Percentiles rank a stretch among this genome's conserved stretches.
These are phyloP conservation scores for Oreochromis aureus DNA, from an alignment of 2,113 vertebrate genomes.

Conservation along the genomic window DNA sequence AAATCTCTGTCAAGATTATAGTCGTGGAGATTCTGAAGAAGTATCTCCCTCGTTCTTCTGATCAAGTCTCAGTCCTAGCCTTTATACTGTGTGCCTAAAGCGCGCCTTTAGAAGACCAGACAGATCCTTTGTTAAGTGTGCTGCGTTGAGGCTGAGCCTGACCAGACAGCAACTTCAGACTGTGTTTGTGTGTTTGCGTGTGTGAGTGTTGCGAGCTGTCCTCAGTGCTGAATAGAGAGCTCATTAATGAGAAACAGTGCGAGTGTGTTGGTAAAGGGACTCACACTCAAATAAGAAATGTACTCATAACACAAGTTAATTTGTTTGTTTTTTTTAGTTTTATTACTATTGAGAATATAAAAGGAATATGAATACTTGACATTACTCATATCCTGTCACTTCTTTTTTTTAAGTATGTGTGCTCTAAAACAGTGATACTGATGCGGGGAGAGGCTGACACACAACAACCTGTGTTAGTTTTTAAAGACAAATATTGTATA, in stretches of 20 bases:
- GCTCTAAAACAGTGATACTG: not conserved
- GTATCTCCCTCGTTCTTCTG: not conserved
- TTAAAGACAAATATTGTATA: not conserved
- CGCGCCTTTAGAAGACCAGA: not conserved
- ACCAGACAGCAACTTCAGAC: not conserved
- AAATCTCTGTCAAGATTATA: not conserved
- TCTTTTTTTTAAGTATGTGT: not conserved
- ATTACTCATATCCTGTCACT: not conserved
- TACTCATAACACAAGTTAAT: not conserved
- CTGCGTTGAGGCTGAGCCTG: constrained; percentile 7
- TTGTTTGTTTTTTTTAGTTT: not conserved
- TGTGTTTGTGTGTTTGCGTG: not conserved
- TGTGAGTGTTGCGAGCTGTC: constrained; percentile 20
- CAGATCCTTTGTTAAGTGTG: constrained; percentile 1
- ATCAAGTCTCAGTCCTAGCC: not conserved
- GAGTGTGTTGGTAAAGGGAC: not conserved
- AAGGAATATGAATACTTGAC: not conserved
- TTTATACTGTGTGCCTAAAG: not conserved
- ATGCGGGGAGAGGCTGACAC: not conserved
- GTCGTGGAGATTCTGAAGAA: not conserved
- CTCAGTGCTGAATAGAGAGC: constrained; percentile 35
- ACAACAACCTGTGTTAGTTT: not conserved
- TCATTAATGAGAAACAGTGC: constrained; percentile 10
- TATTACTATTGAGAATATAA: not conserved
- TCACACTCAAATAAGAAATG: not conserved